Percentiles rank a stretch among this genome's conserved stretches.
phyloP scores from a whole-genome alignment of 1,140 invertebrate genomes.

The Telenomus remus region DNA sequence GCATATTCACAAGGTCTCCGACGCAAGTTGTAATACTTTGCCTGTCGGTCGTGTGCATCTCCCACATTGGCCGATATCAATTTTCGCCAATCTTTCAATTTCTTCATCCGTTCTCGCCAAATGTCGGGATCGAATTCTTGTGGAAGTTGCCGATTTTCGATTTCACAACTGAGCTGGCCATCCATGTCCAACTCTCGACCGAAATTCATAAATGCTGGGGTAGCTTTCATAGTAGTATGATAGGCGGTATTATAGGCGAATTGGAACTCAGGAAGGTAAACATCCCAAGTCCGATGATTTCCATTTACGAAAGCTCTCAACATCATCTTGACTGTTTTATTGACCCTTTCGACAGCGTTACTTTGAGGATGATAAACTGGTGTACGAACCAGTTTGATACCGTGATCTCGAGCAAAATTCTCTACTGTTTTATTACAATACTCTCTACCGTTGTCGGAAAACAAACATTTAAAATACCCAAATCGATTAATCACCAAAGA shows the following conservation, averaged over 20 bases:
- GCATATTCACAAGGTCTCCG: background rate
- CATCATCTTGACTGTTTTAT: conserved; percentile 67
- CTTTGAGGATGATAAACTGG: conserved; percentile 68
- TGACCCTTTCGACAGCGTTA: conserved; percentile 68
- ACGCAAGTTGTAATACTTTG: conserved; percentile 5
- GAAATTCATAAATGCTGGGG: background rate
- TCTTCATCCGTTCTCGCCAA: conserved; percentile 4
- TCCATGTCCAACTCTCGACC: conserved; percentile 9
- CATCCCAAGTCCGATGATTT: background rate
- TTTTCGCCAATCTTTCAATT: background rate
- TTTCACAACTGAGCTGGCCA: background rate
- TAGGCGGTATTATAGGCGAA: background rate
- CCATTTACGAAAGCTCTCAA: background rate
- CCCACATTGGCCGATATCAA: conserved; percentile 2
- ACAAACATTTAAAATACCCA: too few relatives aligned
- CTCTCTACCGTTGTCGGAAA: background rate
- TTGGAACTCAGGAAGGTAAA: background rate
- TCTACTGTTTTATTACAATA: background rate
- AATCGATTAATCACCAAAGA: too few relatives aligned
- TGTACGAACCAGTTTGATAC: conserved; percentile 20
- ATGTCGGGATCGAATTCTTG: background rate
- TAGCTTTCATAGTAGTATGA: background rate
- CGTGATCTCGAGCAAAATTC: background rate
- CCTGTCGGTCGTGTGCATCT: conserved; percentile 1
- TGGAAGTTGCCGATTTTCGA: background rate